A percentile compares a stretch with the other conserved stretches of the same genome.
Conservation (phyloP, 2,888 invertebrate genomes). For the Orchesellides sinensis region DNA sequence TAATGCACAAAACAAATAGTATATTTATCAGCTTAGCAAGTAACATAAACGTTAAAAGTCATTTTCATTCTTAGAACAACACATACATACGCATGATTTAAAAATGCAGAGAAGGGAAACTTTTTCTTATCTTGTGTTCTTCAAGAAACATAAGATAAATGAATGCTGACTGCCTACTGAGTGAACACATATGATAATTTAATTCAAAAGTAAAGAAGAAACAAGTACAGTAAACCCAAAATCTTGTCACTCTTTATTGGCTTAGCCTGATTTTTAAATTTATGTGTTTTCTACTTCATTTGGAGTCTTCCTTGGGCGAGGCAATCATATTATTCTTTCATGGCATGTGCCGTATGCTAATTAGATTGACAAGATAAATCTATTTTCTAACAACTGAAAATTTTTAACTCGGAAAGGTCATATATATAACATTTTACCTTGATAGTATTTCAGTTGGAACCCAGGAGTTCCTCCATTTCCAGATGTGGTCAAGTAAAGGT, state of each 20-base stretch:
- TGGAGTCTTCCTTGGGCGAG: constrained; percentile 35
- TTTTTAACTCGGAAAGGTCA: background rate
- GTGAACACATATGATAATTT: constrained; percentile 35
- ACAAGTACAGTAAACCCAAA: constrained; percentile 32
- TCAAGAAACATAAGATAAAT: constrained; percentile 11
- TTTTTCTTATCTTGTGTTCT: constrained; percentile 6
- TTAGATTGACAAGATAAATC: constrained; percentile 18
- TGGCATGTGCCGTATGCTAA: background rate
- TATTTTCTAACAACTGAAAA: background rate
- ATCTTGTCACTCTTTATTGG: constrained; percentile 46
- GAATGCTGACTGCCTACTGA: constrained; percentile 24
- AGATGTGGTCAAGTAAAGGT: constrained; percentile 94
- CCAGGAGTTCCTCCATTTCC: constrained; percentile 93
- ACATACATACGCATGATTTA: no score
- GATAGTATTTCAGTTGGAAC: constrained; percentile 90
- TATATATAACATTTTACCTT: constrained; percentile 79
- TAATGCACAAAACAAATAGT: constrained; percentile 5
- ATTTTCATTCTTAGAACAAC: constrained; percentile 19
- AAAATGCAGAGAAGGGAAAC: constrained; percentile 20
- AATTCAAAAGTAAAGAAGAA: constrained; percentile 17
- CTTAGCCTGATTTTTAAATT: constrained; percentile 48
- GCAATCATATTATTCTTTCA: background rate
- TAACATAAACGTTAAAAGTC: no score
- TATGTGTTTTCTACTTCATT: constrained; percentile 47
- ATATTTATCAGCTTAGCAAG: background rate